Base-by-base conservation (phyloP, 2,888 invertebrate genomes). In the Acanthopleura granulata region DNA sequence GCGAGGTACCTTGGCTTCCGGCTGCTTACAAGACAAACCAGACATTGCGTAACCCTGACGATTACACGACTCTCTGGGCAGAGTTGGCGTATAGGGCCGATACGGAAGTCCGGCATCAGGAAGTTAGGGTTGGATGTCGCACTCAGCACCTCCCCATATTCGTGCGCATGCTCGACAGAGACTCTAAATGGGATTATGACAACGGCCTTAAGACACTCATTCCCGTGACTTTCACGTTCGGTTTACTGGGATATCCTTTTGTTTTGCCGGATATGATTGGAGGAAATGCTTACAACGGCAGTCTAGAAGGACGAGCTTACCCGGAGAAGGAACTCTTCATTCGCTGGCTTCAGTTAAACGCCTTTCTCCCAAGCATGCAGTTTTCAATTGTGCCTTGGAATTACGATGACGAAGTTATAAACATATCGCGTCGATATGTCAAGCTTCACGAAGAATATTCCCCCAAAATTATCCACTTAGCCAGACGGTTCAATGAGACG, bases 361-460 rank as follows among this genome's bases (percentile, higher is more conserved):
- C 96, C 0, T 97, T 99, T 89, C 90, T 98, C 82, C 97, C 98
- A 0, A 95, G 97, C 0, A 94, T 98, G 91, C 95, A 97, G 87
- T 97, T 96, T 84, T 96, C 96, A 0, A 81, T 86, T 0, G 83
- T 83, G 0, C 89, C 91, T 93, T 0, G 97, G 84, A 72, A 74
- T 0, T 87, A 82, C 76, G 80, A 85, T 25, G 82, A 83, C 6
- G 82, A 82, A 16, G 76, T 82, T 0, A 73, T 83, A 4, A 72
- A 80, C 0, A 83, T 87, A 9, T 75, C 85, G 0, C 77, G 76
- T n/a, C 78, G 80, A 15, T 85, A 81, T 71, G 76, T 84, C 15
- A n/a, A 82, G 9, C 76, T 89, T 14, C 87, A 85, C 40, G 84
- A 85, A 57, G 66, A 79, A 6, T 82, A 85, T 70, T 75, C 84